Evolutionary conservation across 2,113 vertebrate species (phyloP), one percentile per base, ranked within the genome.

Genomic region (Oncorhynchus tshawytscha): DNA sequence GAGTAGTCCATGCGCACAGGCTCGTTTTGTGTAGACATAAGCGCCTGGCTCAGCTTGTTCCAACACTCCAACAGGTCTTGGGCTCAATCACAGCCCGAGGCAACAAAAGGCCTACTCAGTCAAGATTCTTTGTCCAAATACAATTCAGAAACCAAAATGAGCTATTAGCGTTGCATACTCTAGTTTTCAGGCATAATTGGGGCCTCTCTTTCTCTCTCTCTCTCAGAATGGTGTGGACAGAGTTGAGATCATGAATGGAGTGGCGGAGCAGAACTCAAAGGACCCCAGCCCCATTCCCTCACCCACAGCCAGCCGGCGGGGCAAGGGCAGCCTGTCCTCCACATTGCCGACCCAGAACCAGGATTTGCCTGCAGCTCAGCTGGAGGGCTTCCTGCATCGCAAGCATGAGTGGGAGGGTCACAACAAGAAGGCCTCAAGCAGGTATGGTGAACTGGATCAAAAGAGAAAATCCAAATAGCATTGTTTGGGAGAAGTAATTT

Each of bases 391-490:
- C 82, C 89, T 99, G 64, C 95, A 98, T 81, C 96, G 97, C 87
- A 99, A 99, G 70, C 97, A 98, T 0, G 97, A 99, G 79, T 97
- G 94, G 95, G 97, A 99, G 90, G 94, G 94, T 1, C 96, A 95
- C 88, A 99, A 95, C 88, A 99, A 99, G 90, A 99, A 99, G 86
- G 97, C 97, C 6, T 97, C 97, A 0, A 99, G 94, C 96, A 97
- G 97, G 97, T 98, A 62, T 7, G 59, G 59, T 18, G 59, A 62
- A n/a, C 18, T 22, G 13, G n/a, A 16, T 62, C 59, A 62, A 62
- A 57, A 57, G 54, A 15, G 13, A 3, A 2, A 62, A 62, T 22
- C 2, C 1, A 62, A 62, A 22, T 62, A 3, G n/a, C 13, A 20
- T 15, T 54, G 12, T 54, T 54, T 54, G 51, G 51, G 3, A 15